These are phyloP conservation scores for Elephas maximus DNA, from an alignment of 2,113 vertebrate species.

Conservation along the genomic window DNA sequence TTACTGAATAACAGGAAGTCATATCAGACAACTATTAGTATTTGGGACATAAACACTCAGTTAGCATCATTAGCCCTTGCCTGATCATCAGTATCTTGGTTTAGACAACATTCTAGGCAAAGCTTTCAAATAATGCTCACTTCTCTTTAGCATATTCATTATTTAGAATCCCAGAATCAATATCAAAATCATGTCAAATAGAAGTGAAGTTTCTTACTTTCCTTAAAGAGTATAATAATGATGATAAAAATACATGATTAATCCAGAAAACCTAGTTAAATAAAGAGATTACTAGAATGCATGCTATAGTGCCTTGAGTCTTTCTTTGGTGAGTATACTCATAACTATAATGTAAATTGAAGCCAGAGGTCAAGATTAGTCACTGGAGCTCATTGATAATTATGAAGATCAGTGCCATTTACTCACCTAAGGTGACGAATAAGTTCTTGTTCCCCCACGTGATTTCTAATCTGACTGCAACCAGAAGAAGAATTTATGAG, in stretches of 20 bases:
- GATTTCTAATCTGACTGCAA: not conserved
- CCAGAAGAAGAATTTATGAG: not conserved
- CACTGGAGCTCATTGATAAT: too few relatives aligned
- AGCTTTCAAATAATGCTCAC: not conserved
- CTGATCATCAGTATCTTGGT: not conserved
- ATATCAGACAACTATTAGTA: not conserved
- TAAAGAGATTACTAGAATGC: too few relatives aligned
- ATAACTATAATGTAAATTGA: too few relatives aligned
- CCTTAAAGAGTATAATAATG: too few relatives aligned
- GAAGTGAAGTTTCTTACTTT: too few relatives aligned
- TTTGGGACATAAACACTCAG: not conserved
- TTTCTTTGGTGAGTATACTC: too few relatives aligned
- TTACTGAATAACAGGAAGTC: not conserved
- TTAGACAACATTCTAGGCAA: not conserved
- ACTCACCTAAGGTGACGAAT: constrained; percentile 17
- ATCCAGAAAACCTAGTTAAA: too few relatives aligned
- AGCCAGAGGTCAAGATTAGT: too few relatives aligned
- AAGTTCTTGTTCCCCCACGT: not conserved
- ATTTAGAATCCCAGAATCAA: not conserved
- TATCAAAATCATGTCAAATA: not conserved
- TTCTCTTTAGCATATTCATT: not conserved
- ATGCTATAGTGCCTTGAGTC: too few relatives aligned
- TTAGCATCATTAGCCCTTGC: not conserved
- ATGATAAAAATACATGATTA: too few relatives aligned
- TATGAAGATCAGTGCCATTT: not conserved